Conservation (phyloP, 2,888 invertebrate genomes). For the Agonopterix heracliana region DNA sequence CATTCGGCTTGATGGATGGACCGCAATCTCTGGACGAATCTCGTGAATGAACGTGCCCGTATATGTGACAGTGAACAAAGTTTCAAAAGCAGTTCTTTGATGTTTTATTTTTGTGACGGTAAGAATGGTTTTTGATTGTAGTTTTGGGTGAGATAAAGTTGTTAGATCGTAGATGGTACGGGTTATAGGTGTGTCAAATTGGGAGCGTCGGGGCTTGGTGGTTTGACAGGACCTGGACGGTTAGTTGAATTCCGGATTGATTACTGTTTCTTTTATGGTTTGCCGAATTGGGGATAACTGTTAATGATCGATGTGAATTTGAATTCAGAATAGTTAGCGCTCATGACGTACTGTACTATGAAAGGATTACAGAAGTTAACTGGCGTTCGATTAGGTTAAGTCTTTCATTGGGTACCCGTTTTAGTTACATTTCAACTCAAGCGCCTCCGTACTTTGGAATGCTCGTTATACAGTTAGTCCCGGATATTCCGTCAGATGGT, state of each 20-base stretch:
- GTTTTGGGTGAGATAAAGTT: slow-evolving; percentile 12
- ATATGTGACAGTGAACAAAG: slow-evolving; percentile 33
- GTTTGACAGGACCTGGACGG: slow-evolving; percentile 55
- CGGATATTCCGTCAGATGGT: no score
- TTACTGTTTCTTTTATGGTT: slow-evolving; percentile 28
- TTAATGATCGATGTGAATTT: background rate
- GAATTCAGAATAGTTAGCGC: no score
- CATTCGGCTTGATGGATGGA: slow-evolving; percentile 73
- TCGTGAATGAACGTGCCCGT: slow-evolving; percentile 61
- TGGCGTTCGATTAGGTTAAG: no score
- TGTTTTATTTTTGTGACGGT: slow-evolving; percentile 17
- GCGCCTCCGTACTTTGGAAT: no score
- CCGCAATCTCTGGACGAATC: slow-evolving; percentile 67
- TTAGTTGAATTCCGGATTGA: slow-evolving; percentile 53
- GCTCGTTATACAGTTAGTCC: no score
- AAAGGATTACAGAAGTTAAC: no score
- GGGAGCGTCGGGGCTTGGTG: slow-evolving; percentile 46
- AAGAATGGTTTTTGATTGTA: slow-evolving; percentile 23
- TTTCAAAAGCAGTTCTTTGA: slow-evolving; percentile 12
- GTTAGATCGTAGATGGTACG: slow-evolving; percentile 34
- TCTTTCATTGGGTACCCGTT: no score
- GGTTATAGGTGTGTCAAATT: slow-evolving; percentile 62
- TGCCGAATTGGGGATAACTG: slow-evolving; percentile 1
- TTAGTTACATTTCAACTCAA: no score
- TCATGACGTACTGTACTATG: no score